Base-by-base conservation (phyloP, 2,888 invertebrate species). In the Nineta flava region DNA sequence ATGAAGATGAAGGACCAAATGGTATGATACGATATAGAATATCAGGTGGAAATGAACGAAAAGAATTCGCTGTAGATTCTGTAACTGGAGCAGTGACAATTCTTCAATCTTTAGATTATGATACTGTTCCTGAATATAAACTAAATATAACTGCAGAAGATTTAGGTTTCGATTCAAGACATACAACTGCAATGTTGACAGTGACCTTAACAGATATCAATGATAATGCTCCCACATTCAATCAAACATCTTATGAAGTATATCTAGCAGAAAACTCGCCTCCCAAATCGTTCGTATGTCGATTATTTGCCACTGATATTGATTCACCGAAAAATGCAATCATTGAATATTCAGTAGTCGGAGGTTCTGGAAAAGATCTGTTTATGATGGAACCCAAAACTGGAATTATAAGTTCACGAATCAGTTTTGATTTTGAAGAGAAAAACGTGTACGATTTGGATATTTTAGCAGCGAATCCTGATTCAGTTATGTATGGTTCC, bases 191-290 rank as follows among this genome's bases (percentile, higher is more conserved):
- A 0, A 83, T 84, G 57, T 69, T 94, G 7, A 87, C 86, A 1
- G 83, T 96, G 1, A 85, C 83, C 48, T 72, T 96, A 1, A 88
- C 87, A 0, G 95, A 96, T 62, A 87, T 94, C 35, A 95, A 93
- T 61, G 93, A 96, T 61, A 94, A 95, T 64, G 81, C 90, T 9
- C 95, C 95, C 0, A 70, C 73, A 12, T 96, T 95, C 61, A 83
- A 86, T 63, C 82, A 84, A 62, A 73, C 77, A 0, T 67, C 74
- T 47, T 93, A 86, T 61, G 75, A 83, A 57, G 87, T 87, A 0
- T 84, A 77, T 60, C 68, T 95, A 42, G 76, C 82, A 0, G 94
- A 95, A 71, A 94, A 94, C 62, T 77, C 83, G 12, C 81, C 83
- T 1, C 67, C 79, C 0, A 81, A 83, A 48, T 82, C 81, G 53